A percentile compares a stretch with the other conserved stretches of the same genome.
These are phyloP conservation scores for Augochlora pura DNA, from an alignment of 1,140 invertebrate species.

Conservation along the genomic window DNA sequence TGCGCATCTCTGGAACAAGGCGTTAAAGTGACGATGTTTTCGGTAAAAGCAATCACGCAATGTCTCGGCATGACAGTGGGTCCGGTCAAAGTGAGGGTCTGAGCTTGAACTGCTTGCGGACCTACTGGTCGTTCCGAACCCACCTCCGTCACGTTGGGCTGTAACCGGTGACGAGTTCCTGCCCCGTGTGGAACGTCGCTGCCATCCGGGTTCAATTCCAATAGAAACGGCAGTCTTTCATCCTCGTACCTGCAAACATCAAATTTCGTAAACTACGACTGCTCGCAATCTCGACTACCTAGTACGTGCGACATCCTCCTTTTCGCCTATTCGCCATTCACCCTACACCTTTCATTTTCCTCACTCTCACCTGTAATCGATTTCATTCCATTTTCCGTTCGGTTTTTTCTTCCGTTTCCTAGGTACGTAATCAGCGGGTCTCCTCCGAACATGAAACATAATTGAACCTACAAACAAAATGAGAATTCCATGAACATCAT, in stretches of 20 bases:
- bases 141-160: conserved; percentile 87
- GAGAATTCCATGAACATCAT: too few species aligned
- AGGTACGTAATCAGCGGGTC: conserved; percentile 93
- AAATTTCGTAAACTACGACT: background rate
- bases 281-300: background rate
- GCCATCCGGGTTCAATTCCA: conserved; percentile 85
- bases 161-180: conserved; percentile 82
- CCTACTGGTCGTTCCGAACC: conserved; percentile 83
- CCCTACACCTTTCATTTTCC: background rate
- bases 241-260: conserved; percentile 77
- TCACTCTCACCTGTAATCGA: conserved; percentile 72
- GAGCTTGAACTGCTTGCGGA: conserved; percentile 78
- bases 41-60: conserved; percentile 94
- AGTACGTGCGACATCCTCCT: background rate
- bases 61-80: conserved; percentile 94
- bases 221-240: conserved; percentile 82
- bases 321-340: background rate
- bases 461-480: conserved; percentile 87
- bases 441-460: conserved; percentile 95
- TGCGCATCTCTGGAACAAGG: conserved; percentile 95
- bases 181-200: conserved; percentile 82
- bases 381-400: conserved; percentile 80
- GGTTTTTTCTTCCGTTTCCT: conserved; percentile 95
- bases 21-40: conserved; percentile 94
- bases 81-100: conserved; percentile 83